Evolutionary conservation across 2,888 invertebrate genomes (phyloP).

Genomic region (Calameuta pallipes): DNA sequence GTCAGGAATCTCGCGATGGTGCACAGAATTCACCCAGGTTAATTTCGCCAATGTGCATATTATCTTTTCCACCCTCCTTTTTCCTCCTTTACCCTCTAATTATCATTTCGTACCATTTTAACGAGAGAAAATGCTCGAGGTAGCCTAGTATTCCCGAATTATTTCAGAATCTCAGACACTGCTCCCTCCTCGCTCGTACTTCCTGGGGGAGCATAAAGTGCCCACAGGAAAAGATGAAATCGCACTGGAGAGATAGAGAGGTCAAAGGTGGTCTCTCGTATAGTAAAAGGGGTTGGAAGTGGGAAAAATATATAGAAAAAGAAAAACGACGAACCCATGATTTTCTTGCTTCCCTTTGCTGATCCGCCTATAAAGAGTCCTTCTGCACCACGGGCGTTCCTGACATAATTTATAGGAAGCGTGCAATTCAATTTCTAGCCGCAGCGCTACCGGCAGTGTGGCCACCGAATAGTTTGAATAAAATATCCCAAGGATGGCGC

Average conservation of each 20-base stretch:
- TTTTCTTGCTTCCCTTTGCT: background rate
- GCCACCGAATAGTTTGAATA: constrained; percentile 34
- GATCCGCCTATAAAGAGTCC: background rate
- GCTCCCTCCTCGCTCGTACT: too few relatives aligned
- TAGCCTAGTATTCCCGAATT: background rate
- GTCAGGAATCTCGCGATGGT: too few relatives aligned
- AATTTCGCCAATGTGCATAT: constrained; percentile 10
- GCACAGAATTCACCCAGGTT: too few relatives aligned
- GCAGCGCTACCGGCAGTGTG: constrained; percentile 6
- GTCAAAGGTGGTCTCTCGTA: background rate
- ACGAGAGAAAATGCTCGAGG: background rate
- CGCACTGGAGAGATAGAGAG: background rate
- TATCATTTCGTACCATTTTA: background rate
- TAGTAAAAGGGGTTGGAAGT: too few relatives aligned
- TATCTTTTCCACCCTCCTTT: constrained; percentile 15
- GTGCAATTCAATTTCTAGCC: constrained; percentile 16
- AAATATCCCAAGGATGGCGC: constrained; percentile 28
- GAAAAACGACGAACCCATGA: background rate
- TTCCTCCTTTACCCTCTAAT: background rate
- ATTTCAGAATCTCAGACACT: too few relatives aligned
- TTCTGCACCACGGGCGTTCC: background rate
- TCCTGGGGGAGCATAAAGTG: too few relatives aligned
- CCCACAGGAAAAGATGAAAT: background rate
- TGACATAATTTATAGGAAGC: constrained; percentile 19
- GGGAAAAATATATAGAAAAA: background rate